Percentiles rank a stretch among this genome's conserved stretches.
These are phyloP conservation scores for Cetonia aurata DNA, from an alignment of 2,888 invertebrate genomes.

Conservation along the genomic window DNA sequence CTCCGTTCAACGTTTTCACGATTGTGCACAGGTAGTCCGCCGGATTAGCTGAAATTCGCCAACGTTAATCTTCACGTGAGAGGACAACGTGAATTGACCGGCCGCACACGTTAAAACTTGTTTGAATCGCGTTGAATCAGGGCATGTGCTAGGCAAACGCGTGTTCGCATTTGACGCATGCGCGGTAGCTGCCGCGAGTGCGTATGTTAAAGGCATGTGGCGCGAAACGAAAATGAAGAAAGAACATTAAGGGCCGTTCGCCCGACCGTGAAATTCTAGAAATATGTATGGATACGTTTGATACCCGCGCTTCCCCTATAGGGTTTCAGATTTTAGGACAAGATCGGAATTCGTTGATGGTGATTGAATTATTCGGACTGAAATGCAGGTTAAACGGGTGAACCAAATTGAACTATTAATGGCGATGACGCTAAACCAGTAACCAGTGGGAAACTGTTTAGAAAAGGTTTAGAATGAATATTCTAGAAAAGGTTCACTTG, in stretches of 20 bases:
- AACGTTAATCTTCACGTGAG: conserved; percentile 32
- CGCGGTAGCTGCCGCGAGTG: background rate
- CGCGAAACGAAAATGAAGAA: background rate
- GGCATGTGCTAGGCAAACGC: conserved; percentile 40
- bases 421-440: too few relatives aligned
- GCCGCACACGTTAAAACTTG: conserved; percentile 29
- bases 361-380: too few relatives aligned
- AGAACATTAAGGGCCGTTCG: background rate
- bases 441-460: too few relatives aligned
- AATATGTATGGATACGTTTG: too few relatives aligned
- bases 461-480: too few relatives aligned
- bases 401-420: too few relatives aligned
- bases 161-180: conserved; percentile 28
- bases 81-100: conserved; percentile 28
- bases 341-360: too few relatives aligned
- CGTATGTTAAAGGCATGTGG: conserved; percentile 18
- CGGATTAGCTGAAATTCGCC: background rate
- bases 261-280: background rate
- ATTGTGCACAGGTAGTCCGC: background rate
- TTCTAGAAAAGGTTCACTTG: too few relatives aligned
- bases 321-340: too few relatives aligned
- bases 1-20: background rate
- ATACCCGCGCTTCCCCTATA: too few relatives aligned
- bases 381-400: too few relatives aligned
- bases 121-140: conserved; percentile 22